Conservation (phyloP, 1,140 invertebrate genomes). For the Schlechtendalia chinensis region DNA sequence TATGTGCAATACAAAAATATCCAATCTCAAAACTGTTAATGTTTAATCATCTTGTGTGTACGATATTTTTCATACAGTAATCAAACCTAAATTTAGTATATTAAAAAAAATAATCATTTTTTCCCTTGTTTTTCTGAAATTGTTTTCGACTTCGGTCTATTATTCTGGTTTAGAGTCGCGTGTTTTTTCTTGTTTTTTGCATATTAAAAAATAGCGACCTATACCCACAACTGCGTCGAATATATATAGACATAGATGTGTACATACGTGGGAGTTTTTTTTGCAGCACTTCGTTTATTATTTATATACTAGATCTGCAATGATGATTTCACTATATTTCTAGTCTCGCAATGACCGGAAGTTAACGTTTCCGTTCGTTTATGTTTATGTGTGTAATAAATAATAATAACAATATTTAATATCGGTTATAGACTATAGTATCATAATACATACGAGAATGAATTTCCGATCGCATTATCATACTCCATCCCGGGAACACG, state of each 20-base stretch:
- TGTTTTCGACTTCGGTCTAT: neutral
- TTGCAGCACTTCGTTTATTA: neutral
- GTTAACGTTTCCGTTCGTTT: neutral
- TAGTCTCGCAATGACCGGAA: neutral
- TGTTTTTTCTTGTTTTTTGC: neutral
- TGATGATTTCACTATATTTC: slow-evolving; percentile 24
- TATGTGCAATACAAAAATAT: neutral
- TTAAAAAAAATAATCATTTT: neutral
- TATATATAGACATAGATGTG: neutral
- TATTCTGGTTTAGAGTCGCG: neutral
- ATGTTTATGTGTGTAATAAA: neutral
- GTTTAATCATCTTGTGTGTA: neutral
- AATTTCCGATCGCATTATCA: neutral
- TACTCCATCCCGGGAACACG: neutral
- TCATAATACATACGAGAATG: neutral
- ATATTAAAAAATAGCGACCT: slow-evolving; percentile 14
- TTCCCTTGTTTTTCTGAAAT: slow-evolving; percentile 8
- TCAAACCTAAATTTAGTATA: neutral
- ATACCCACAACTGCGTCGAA: neutral
- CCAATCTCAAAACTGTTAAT: neutral
- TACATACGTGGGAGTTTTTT: neutral
- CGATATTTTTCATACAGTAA: neutral
- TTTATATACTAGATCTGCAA: neutral
- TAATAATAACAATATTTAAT: neutral
- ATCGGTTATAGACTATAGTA: neutral